Evolutionary conservation across 2,797 vertebrate species (phyloP).

Genomic region (Sternotherus odoratus): DNA sequence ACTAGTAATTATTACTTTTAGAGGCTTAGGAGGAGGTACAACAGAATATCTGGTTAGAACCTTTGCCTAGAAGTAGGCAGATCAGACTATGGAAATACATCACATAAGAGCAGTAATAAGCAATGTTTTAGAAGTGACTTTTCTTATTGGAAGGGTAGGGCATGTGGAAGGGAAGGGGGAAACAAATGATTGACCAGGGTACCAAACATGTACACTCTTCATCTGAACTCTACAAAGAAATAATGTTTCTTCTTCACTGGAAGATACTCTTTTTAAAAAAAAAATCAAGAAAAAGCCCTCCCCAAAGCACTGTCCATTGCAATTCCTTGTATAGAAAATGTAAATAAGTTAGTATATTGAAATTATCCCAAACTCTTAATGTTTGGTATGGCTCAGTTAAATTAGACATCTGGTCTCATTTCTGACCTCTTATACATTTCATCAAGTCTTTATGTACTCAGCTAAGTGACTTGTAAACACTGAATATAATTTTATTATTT

Average conservation of each 20-base stretch:
- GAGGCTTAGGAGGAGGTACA: constrained; percentile 45
- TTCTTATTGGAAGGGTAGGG: background rate
- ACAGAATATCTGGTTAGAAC: constrained; percentile 33
- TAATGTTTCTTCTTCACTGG: background rate
- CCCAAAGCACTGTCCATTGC: background rate
- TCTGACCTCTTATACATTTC: constrained; percentile 67
- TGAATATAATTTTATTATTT: constrained; percentile 26
- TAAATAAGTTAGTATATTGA: background rate
- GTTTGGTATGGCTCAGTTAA: constrained; percentile 50
- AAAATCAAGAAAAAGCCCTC: background rate
- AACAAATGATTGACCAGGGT: background rate
- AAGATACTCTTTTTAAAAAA: background rate
- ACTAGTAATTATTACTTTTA: constrained; percentile 56
- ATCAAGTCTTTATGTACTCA: constrained; percentile 55
- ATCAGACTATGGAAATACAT: constrained; percentile 8
- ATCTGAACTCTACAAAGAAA: background rate
- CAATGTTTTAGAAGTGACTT: background rate
- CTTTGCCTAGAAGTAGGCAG: constrained; percentile 12
- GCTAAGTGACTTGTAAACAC: constrained; percentile 58
- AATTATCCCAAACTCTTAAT: constrained; percentile 45
- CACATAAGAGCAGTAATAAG: background rate
- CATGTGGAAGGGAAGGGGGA: background rate
- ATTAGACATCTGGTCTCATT: constrained; percentile 63
- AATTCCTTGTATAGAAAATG: background rate
- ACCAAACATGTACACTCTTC: background rate